Evolutionary conservation across 1,140 invertebrate genomes (phyloP), one percentile per base, ranked within the genome.

Genomic region (Atta colombica): DNA sequence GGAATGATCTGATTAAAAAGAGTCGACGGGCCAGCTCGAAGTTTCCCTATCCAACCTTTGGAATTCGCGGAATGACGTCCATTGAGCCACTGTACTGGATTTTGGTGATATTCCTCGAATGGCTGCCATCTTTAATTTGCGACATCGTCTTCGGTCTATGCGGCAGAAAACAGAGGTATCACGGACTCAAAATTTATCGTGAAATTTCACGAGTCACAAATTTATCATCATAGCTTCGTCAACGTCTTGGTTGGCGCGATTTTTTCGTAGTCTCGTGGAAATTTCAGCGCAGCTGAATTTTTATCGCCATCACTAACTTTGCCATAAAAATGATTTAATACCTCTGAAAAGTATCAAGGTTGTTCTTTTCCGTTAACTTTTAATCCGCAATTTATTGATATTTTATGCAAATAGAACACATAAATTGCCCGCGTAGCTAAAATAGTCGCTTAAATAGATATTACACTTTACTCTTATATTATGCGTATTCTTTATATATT

Each of bases 11-110:
- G 31, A 86, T 93, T 51, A 74, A 87, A n/a, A 92, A 94, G 28
- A 89, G 92, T 39, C 18, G 65, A 28, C 85, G 88, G 16, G 92
- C 88, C 53, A 89, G 75, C 60, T 63, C 25, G 45, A 91, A 91
- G 31, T 94, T 92, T 78, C 60, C 88, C 66, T 94, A 94, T 82
- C 93, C 94, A 45, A 91, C 89, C 25, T 94, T 94, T 28, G 91
- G 93, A 16, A 61, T 93, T 21, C 89, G 88, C 21, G 94, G 94
- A 28, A 94, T 94, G 69, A 93, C 92, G 1, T 90, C 91, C n/a
- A 77, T 88, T 25, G 61, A 8, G 1, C 25, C 77, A 49, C n/a
- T 93, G 18, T 82, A 94, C 74, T 93, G 92, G 90, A 75, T 91
- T 58, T 65, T 93, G 55, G 90, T 94, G 28, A 35, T 92, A 21